These are phyloP conservation scores for Chionoecetes opilio DNA, from an alignment of 1,140 invertebrate genomes.

Conservation along the genomic window DNA sequence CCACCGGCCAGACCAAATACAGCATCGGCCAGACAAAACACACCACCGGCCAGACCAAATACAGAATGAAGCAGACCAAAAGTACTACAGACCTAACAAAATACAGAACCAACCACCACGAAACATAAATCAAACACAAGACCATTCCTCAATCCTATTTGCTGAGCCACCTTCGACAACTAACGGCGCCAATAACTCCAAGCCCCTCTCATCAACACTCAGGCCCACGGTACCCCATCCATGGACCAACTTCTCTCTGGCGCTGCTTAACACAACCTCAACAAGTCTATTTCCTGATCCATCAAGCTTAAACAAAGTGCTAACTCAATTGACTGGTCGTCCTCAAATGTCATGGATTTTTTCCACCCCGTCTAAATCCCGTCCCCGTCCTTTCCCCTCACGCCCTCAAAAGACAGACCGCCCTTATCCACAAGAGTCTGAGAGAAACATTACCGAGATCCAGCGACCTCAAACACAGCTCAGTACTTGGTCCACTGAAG, in stretches of 20 bases:
- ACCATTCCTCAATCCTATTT: not conserved
- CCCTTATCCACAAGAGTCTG: not conserved
- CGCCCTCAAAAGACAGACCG: not conserved
- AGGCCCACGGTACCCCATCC: too few relatives aligned
- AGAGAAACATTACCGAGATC: not conserved
- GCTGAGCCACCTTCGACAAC: not conserved
- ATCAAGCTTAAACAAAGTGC: not conserved
- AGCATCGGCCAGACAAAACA: not conserved
- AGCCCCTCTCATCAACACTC: not conserved
- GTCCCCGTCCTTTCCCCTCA: not conserved
- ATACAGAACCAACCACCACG: not conserved
- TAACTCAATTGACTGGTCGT: conserved; percentile 12
- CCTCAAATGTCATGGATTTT: not conserved
- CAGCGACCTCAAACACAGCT: not conserved
- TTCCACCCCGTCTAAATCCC: not conserved
- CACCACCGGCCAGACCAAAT: not conserved
- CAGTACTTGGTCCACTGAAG: not conserved
- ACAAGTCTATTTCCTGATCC: not conserved
- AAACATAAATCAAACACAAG: not conserved
- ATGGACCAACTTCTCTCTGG: not conserved
- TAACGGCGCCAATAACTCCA: not conserved
- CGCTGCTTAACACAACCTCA: not conserved
- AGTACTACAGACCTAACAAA: not conserved
- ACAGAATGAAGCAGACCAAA: not conserved
- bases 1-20: not conserved